A percentile compares a stretch with the other conserved stretches of the same genome.
These are phyloP conservation scores for Brachionus manjavacas DNA, from an alignment of 1,140 invertebrate genomes.

Conservation along the genomic window DNA sequence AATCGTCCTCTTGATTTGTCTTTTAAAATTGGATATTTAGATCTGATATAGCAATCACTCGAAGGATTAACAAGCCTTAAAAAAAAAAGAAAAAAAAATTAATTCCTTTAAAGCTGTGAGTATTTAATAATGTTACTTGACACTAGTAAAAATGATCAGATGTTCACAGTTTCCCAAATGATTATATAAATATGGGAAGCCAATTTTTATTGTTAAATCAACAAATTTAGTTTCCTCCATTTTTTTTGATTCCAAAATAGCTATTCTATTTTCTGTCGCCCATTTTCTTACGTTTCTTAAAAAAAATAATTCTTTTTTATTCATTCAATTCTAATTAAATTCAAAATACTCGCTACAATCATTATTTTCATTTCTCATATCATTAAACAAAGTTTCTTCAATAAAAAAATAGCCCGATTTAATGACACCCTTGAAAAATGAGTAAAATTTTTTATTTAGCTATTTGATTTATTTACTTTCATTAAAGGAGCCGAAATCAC, in stretches of 20 bases:
- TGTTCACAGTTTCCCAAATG: slow-evolving; percentile 39
- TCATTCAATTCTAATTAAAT: not conserved
- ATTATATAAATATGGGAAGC: slow-evolving; percentile 33
- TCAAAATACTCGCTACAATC: slow-evolving; percentile 27
- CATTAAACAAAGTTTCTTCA: slow-evolving; percentile 29
- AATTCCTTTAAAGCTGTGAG: no score
- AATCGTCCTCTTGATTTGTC: slow-evolving; percentile 27
- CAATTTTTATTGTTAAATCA: slow-evolving; percentile 35
- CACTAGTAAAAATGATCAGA: slow-evolving; percentile 20
- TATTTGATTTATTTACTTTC: not conserved
- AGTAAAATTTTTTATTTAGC: not conserved
- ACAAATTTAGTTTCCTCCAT: slow-evolving; percentile 26
- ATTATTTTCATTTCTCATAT: not conserved
- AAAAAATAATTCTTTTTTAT: not conserved
- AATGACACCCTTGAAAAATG: not conserved
- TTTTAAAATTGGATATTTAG: slow-evolving; percentile 24
- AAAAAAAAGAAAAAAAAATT: no score
- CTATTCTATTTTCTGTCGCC: slow-evolving; percentile 11
- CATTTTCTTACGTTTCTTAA: slow-evolving; percentile 9
- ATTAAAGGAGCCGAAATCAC: not conserved
- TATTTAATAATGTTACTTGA: not conserved
- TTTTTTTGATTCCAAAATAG: not conserved
- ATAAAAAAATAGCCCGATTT: slow-evolving; percentile 41
- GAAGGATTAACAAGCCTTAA: slow-evolving; percentile 28
- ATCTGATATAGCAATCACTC: slow-evolving; percentile 31